Percentiles rank a stretch among this genome's conserved stretches.
These are phyloP conservation scores for Pterocles burchelli DNA, from an alignment of 2,113 vertebrate genomes.

Conservation along the genomic window DNA sequence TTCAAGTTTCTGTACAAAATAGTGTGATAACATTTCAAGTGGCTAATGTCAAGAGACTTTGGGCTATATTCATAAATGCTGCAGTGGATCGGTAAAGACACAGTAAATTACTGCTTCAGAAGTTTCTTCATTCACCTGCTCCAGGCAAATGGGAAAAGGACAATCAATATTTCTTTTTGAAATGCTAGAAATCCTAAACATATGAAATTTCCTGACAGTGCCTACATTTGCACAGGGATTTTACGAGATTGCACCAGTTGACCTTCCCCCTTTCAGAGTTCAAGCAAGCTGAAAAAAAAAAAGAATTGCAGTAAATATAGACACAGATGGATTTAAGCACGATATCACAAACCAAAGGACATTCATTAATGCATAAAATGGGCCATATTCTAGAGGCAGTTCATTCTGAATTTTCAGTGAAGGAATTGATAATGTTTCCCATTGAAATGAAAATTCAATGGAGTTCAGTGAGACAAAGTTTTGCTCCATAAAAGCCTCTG, in stretches of 20 bases:
- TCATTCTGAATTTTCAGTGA: not conserved
- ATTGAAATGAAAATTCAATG: not conserved
- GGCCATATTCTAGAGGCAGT: not conserved
- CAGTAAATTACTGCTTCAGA: slow-evolving; percentile 56
- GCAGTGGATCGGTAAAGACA: slow-evolving; percentile 40
- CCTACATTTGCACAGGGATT: slow-evolving; percentile 26
- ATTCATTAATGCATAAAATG: not conserved
- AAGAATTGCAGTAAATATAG: slow-evolving; percentile 13
- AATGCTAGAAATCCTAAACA: slow-evolving; percentile 46
- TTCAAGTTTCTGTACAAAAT: not conserved
- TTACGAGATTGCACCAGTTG: slow-evolving; percentile 19
- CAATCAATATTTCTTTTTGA: slow-evolving; percentile 57
- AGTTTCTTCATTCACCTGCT: slow-evolving; percentile 47
- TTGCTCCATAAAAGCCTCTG: not conserved
- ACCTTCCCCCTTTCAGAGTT: slow-evolving; percentile 33
- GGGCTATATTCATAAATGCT: slow-evolving; percentile 48
- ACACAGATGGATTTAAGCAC: not conserved
- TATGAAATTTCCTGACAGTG: slow-evolving; percentile 32
- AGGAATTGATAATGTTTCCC: not conserved
- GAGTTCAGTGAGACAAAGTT: not conserved
- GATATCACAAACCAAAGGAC: not conserved
- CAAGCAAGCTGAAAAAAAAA: slow-evolving; percentile 6
- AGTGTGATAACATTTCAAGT: slow-evolving; percentile 24
- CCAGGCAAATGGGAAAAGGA: slow-evolving; percentile 48
- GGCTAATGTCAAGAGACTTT: slow-evolving; percentile 36